Evolutionary conservation across 2,113 vertebrate species (phyloP), one percentile per base, ranked within the genome.

Genomic region (Lampris megalopsis): DNA sequence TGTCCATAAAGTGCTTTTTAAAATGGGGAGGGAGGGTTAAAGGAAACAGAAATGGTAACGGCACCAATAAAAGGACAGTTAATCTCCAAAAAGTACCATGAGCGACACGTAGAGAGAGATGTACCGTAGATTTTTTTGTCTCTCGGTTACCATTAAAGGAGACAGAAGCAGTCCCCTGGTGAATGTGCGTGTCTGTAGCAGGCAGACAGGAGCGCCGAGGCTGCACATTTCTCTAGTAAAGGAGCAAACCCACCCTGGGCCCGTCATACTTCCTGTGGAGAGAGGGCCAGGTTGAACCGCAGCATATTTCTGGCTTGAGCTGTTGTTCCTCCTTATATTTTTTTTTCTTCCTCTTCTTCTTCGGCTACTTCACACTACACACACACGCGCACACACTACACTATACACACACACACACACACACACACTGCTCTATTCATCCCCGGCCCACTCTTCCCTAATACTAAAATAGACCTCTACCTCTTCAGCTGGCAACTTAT

Each of bases 151-250:
- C 13, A 49, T 64, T 43, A 72, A 35, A 6, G 52, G 43, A 61
- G 43, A 61, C 50, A 41, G 63, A 78, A 72, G 52, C 63, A 40
- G 1, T 0, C 37, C 37, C 66, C 6, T 13, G 2, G 64, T 68
- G 94, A 95, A 91, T 91, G 91, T 73, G 85, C 90, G 93, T 92
- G 94, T 94, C 95, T 93, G 92, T 92, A 90, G 86, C 68, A 77
- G 71, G 77, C 89, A 87, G 88, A 90, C 88, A 83, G 84, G 76
- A 88, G 84, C 76, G 88, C 53, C 36, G 66, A 83, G 84, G 80
- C 90, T 85, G 85, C 91, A 92, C 91, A 92, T 92, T 92, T 91
- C 88, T 92, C 83, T 85, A 92, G 89, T 93, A 92, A 84, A 89
- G 83, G 86, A 89, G 86, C 87, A 88, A 24, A 91, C 84, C 91